Conservation (phyloP, 2,797 vertebrate species). For the Emys orbicularis region DNA sequence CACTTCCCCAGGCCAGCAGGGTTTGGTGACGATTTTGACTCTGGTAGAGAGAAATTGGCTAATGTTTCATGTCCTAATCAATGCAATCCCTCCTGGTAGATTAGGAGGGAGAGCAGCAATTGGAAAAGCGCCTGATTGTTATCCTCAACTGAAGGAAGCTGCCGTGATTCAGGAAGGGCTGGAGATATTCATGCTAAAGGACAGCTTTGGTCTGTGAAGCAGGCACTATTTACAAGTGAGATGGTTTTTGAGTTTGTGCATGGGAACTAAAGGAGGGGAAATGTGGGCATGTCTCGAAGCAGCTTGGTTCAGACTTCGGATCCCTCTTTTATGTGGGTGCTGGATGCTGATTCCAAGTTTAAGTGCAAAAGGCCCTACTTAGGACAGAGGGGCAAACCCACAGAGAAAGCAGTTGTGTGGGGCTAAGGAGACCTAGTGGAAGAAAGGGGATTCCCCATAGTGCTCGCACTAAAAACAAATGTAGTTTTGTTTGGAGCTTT, state of each 20-base stretch:
- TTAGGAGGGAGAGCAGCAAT: not conserved
- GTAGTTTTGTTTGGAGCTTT: not conserved
- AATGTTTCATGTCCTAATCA: not conserved
- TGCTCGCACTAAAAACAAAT: not conserved
- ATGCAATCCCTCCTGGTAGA: not conserved
- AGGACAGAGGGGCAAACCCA: not conserved
- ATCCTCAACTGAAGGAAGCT: not conserved
- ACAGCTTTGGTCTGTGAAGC: not conserved
- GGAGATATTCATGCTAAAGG: not conserved
- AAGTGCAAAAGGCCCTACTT: not conserved
- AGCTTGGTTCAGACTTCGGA: not conserved
- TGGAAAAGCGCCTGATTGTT: not conserved
- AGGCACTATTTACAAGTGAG: not conserved
- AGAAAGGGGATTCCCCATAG: rapidly evolving
- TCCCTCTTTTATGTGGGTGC: not conserved
- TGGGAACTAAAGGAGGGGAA: not conserved
- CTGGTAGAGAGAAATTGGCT: not conserved
- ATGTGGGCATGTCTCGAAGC: rapidly evolving
- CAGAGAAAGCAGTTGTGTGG: not conserved
- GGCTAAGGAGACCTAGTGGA: rapidly evolving
- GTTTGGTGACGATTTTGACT: not conserved
- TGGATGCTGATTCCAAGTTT: not conserved
- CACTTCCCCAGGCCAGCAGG: not conserved
- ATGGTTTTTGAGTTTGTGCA: not conserved
- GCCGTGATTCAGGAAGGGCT: not conserved